phyloP scores from a whole-genome alignment of 2,888 invertebrate species.

The Escarpia spicata region DNA sequence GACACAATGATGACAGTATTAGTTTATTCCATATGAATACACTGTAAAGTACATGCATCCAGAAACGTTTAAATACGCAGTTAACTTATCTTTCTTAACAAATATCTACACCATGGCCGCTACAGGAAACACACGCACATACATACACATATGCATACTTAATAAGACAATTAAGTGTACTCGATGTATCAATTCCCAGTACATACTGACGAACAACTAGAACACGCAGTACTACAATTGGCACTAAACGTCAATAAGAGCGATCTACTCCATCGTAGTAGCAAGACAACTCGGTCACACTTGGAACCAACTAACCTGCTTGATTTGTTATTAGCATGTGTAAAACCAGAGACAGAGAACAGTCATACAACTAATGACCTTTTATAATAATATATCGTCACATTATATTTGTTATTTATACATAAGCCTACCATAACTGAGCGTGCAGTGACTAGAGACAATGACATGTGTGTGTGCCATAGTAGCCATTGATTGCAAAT shows the following conservation, averaged over 20 bases:
- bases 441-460: neutral
- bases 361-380: neutral
- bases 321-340: too few relatives aligned
- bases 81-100: neutral
- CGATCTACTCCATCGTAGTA: too few relatives aligned
- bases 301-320: too few relatives aligned
- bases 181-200: neutral
- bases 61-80: neutral
- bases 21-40: neutral
- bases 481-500: neutral
- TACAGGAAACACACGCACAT: neutral
- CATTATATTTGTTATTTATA: neutral
- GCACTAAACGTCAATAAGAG: too few relatives aligned
- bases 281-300: too few relatives aligned
- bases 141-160: too few relatives aligned
- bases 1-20: neutral
- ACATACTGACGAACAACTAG: neutral
- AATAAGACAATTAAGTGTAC: neutral
- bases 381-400: neutral
- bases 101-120: neutral
- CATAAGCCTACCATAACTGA: neutral
- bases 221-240: neutral
- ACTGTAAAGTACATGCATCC: neutral
- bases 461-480: neutral
- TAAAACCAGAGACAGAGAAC: neutral